phyloP scores from a whole-genome alignment of 2,113 vertebrate genomes.

The Indri indri region DNA sequence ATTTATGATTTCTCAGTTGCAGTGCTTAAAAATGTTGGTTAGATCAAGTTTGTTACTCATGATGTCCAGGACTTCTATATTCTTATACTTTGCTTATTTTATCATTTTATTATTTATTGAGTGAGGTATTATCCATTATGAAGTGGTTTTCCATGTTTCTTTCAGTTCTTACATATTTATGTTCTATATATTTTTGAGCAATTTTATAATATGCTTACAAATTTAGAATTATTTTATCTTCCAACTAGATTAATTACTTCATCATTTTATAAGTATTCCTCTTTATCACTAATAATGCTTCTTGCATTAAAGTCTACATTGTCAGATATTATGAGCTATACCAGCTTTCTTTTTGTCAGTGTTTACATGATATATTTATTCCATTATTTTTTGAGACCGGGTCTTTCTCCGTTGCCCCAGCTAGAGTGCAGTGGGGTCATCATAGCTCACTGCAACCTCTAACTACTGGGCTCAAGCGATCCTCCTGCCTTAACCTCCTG shows the following conservation, averaged over 20 bases:
- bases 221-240: background rate
- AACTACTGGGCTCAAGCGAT: no score
- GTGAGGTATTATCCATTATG: background rate
- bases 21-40: background rate
- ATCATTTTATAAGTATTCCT: background rate
- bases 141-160: background rate
- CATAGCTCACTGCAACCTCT: no score
- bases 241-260: background rate
- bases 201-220: background rate
- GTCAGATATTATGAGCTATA: background rate
- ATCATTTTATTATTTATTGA: background rate
- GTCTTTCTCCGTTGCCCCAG: no score
- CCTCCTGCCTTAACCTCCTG: no score
- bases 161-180: background rate
- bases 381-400: background rate
- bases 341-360: background rate
- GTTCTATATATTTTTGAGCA: background rate
- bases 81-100: background rate
- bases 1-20: background rate
- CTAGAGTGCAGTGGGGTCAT: no score
- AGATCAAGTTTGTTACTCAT: background rate
- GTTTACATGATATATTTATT: background rate
- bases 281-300: background rate
- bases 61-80: background rate
- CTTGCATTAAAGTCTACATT: background rate